A percentile compares a stretch with the other conserved stretches of the same genome.
Evolutionary conservation across 1,140 invertebrate species (phyloP).

Genomic region (Lepidotrigona ventralis): DNA sequence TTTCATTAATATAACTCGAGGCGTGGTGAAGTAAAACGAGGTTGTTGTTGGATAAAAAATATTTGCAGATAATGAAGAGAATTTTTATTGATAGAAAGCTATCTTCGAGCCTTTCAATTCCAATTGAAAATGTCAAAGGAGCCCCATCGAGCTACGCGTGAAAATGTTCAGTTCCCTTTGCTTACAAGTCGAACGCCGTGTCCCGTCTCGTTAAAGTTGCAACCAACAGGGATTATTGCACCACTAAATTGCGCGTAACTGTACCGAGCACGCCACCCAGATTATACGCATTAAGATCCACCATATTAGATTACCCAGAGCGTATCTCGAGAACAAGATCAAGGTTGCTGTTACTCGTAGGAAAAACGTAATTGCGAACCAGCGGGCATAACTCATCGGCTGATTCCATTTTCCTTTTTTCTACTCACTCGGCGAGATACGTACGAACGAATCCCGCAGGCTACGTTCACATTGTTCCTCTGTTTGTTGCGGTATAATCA

Average conservation of each 20-base stretch:
- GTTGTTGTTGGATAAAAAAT: no score
- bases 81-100: no score
- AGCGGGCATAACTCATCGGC: constrained; percentile 36
- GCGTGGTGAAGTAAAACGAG: no score
- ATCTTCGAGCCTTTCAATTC: neutral
- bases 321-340: constrained; percentile 53
- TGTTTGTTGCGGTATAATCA: neutral
- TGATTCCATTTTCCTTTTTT: neutral
- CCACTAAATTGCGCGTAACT: constrained; percentile 52
- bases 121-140: neutral
- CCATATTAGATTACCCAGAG: constrained; percentile 50
- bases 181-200: neutral
- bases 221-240: constrained; percentile 33
- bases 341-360: constrained; percentile 44
- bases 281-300: constrained; percentile 50
- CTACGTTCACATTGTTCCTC: neutral
- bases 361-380: constrained; percentile 40
- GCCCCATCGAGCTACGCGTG: no score
- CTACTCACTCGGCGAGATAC: neutral
- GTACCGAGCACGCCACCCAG: constrained; percentile 47
- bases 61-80: no score
- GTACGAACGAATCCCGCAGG: neutral
- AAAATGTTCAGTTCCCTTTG: neutral
- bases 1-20: no score
- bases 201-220: neutral